phyloP scores from a whole-genome alignment of 2,888 invertebrate genomes.

The Thysanoteuthis rhombus region DNA sequence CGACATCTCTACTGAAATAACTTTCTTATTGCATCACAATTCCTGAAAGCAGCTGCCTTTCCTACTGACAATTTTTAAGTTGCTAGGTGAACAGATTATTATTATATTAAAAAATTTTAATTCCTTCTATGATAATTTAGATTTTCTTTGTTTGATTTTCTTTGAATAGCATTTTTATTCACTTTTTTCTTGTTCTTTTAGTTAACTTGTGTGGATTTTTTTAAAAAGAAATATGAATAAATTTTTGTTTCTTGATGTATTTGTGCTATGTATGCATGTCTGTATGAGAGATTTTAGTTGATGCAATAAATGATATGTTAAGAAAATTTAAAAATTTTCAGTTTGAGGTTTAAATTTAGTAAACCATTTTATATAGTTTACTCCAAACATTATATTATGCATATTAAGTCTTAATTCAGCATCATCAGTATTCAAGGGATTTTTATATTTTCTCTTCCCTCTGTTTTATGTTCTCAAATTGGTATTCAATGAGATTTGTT shows the following conservation, averaged over 20 bases:
- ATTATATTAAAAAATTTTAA: neutral
- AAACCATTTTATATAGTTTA: neutral
- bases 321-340: neutral
- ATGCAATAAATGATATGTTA: neutral
- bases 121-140: neutral
- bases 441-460: neutral
- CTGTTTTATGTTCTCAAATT: no score
- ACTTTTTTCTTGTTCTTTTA: neutral
- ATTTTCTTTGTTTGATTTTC: neutral
- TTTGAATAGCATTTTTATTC: neutral
- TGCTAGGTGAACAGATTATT: neutral
- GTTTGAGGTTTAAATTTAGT: neutral
- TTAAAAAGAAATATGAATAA: neutral
- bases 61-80: neutral
- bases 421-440: neutral
- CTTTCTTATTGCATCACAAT: neutral
- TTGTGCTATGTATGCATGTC: neutral
- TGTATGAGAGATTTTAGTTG: neutral
- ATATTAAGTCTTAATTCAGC: neutral
- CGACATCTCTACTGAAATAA: neutral
- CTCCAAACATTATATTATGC: neutral
- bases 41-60: neutral
- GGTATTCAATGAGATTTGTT: no score
- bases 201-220: neutral
- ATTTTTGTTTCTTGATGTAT: neutral